These are phyloP conservation scores for Diogma glabrata DNA, from an alignment of 2,888 invertebrate species.

Conservation along the genomic window DNA sequence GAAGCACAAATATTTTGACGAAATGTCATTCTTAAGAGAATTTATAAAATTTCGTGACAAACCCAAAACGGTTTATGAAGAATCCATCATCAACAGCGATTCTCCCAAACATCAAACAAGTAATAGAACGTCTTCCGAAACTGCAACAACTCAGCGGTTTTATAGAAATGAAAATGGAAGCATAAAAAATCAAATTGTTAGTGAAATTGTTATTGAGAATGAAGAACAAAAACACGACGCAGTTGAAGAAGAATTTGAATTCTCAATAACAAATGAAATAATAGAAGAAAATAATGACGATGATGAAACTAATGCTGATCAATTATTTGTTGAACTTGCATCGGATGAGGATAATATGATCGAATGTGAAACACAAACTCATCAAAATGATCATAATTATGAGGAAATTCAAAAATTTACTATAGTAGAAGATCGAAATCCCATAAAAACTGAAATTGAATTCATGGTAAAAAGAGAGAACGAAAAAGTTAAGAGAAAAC, in stretches of 20 bases:
- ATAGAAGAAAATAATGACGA: neutral
- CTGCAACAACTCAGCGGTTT: neutral
- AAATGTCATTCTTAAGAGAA: constrained; percentile 12
- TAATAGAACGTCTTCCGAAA: neutral
- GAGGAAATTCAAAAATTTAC: too few species aligned
- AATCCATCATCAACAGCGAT: too few species aligned
- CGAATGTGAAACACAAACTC: too few species aligned
- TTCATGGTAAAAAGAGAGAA: too few species aligned
- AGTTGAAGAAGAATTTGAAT: constrained; percentile 6
- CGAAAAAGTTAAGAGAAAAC: neutral
- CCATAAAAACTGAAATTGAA: too few species aligned
- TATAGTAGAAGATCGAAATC: too few species aligned
- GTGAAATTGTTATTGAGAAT: neutral
- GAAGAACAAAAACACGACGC: too few species aligned
- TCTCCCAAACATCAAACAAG: too few species aligned
- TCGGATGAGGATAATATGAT: neutral
- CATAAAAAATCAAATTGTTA: too few species aligned
- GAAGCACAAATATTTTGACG: constrained; percentile 12
- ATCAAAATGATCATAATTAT: neutral
- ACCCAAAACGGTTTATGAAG: too few species aligned
- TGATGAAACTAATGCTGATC: neutral
- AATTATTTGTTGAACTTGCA: neutral
- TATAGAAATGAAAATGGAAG: neutral
- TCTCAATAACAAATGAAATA: neutral
- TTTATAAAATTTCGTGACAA: constrained; percentile 5